Evolutionary conservation across 1,140 invertebrate genomes (phyloP).

Genomic region (Scaptomyza pallida): DNA sequence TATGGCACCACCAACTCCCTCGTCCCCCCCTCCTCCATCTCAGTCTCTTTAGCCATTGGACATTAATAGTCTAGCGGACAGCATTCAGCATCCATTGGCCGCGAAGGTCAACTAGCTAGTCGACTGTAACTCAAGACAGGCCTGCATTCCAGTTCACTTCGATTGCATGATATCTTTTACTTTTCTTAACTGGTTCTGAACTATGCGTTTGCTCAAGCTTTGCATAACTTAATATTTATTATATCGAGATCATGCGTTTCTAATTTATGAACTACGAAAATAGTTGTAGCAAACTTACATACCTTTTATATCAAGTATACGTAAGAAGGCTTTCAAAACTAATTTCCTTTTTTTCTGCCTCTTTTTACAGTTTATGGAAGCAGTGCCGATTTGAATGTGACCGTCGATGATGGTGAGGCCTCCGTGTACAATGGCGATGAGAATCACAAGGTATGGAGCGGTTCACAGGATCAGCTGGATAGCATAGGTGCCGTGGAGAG

Average conservation of each 20-base stretch:
- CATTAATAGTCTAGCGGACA: constrained; percentile 30
- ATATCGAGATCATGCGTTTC: not conserved
- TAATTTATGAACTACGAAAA: not conserved
- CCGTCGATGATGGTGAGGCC: constrained; percentile 88
- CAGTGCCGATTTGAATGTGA: constrained; percentile 85
- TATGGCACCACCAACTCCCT: not conserved
- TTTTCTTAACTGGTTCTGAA: constrained; percentile 16
- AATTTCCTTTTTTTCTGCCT: not conserved
- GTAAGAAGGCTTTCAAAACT: not conserved
- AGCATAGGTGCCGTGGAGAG: constrained; percentile 85
- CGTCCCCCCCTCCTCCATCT: not conserved
- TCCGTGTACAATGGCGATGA: constrained; percentile 95
- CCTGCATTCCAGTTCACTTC: constrained; percentile 22
- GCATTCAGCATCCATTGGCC: constrained; percentile 44
- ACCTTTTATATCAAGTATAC: no score
- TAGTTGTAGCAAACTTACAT: no score
- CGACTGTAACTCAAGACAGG: constrained; percentile 31
- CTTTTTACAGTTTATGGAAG: constrained; percentile 84
- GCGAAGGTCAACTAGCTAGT: constrained; percentile 50
- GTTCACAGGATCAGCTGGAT: constrained; percentile 89
- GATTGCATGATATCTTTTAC: constrained; percentile 21
- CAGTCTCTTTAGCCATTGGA: not conserved
- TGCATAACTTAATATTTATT: not conserved
- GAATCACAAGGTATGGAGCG: constrained; percentile 96
- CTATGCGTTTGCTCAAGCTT: not conserved